Evolutionary conservation across 2,113 vertebrate species (phyloP).

Genomic region (Amazona vittata): DNA sequence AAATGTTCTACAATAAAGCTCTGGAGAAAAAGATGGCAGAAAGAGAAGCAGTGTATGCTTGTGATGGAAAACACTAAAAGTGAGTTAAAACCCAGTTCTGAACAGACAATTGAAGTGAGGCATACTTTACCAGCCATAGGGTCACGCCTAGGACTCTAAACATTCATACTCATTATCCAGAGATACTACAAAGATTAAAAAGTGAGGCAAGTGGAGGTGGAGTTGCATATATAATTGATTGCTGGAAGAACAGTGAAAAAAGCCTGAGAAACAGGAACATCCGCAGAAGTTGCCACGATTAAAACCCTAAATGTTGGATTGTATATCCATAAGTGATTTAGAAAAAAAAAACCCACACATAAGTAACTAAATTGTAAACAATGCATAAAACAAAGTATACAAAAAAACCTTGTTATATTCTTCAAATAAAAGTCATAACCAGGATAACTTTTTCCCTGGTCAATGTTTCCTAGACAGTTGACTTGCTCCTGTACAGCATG

Average conservation of each 20-base stretch:
- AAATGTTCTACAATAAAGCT: not conserved
- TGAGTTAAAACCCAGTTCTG: not conserved
- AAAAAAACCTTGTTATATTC: not conserved
- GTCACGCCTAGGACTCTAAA: not conserved
- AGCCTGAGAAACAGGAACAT: not conserved
- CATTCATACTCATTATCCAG: not conserved
- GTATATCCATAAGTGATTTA: not conserved
- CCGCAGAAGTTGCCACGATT: not conserved
- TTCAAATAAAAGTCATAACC: not conserved
- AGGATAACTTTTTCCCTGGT: not conserved
- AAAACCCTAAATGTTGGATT: not conserved
- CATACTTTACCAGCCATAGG: not conserved
- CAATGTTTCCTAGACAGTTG: not conserved
- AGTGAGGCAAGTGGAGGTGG: not conserved
- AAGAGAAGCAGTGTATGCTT: not conserved
- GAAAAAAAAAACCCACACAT: rapidly evolving
- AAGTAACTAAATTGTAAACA: not conserved
- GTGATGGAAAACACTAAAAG: not conserved
- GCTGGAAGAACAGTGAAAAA: not conserved
- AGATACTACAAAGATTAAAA: not conserved
- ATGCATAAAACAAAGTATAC: not conserved
- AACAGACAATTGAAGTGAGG: not conserved
- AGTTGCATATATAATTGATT: not conserved
- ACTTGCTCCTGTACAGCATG: not conserved
- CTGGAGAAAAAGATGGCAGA: not conserved